phyloP scores from a whole-genome alignment of 2,113 vertebrate genomes.

The Leucosticte australis region DNA sequence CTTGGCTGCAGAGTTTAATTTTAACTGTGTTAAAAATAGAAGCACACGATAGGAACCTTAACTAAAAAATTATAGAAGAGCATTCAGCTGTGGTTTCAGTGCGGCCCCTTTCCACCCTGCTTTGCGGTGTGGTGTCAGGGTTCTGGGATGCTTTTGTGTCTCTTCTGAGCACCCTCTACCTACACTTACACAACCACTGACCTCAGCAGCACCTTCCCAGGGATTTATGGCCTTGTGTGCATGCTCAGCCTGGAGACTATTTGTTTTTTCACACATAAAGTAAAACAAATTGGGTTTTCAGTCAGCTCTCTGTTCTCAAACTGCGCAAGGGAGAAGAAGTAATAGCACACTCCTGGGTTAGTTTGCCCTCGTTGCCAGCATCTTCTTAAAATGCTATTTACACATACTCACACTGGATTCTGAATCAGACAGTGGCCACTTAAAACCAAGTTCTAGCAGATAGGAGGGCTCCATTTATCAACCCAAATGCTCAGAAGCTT shows the following conservation, averaged over 20 bases:
- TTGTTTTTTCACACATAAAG: neutral
- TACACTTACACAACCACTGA: neutral
- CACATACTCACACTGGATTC: neutral
- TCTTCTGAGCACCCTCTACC: neutral
- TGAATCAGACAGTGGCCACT: neutral
- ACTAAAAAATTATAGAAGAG: slow-evolving; percentile 22
- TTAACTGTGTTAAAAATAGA: slow-evolving; percentile 54
- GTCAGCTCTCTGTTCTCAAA: neutral
- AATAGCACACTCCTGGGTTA: neutral
- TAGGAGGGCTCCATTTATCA: neutral
- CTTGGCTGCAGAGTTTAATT: slow-evolving; percentile 42
- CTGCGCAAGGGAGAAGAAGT: fast-evolving
- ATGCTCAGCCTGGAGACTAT: neutral
- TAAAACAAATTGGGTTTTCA: neutral
- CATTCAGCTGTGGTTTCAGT: neutral
- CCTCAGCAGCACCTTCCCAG: neutral
- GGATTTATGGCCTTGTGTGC: neutral
- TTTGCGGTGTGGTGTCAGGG: fast-evolving
- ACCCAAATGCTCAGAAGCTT: neutral
- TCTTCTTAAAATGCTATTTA: neutral
- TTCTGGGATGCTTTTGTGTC: neutral
- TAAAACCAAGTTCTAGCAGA: neutral
- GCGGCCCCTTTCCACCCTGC: neutral
- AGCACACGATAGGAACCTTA: slow-evolving; percentile 14
- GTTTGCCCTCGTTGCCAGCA: neutral